Evolutionary conservation across 1,140 invertebrate genomes (phyloP).

Genomic region (Trissolcus basalis): DNA sequence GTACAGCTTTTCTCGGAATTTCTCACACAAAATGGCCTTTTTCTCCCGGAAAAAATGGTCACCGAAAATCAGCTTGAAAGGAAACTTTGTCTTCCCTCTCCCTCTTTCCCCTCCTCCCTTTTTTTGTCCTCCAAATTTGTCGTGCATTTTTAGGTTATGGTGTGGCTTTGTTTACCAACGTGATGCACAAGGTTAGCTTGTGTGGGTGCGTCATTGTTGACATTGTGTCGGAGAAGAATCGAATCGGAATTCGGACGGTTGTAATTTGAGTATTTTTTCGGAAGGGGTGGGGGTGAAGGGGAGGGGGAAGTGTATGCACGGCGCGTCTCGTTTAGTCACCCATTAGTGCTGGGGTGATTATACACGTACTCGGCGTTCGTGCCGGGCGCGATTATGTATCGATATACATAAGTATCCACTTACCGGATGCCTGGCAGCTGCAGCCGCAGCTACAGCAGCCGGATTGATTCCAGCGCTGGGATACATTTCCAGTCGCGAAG

Average conservation of each 20-base stretch:
- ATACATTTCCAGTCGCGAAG: constrained; percentile 74
- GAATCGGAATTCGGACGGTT: too few relatives aligned
- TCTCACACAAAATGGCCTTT: constrained; percentile 3
- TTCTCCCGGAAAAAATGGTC: too few relatives aligned
- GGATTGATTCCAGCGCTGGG: constrained; percentile 80
- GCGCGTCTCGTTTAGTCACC: constrained; percentile 36
- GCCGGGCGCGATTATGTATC: constrained; percentile 51
- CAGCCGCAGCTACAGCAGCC: constrained; percentile 78
- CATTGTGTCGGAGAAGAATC: too few relatives aligned
- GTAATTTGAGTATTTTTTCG: too few relatives aligned
- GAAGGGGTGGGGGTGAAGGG: constrained; percentile 1
- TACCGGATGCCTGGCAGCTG: constrained; percentile 79
- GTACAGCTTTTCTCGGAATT: constrained; percentile 5
- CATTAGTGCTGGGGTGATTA: constrained; percentile 47
- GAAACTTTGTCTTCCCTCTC: too few relatives aligned
- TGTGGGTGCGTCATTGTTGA: too few relatives aligned
- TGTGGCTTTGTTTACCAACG: too few relatives aligned
- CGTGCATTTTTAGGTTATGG: too few relatives aligned
- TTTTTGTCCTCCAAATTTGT: too few relatives aligned
- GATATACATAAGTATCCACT: constrained; percentile 66
- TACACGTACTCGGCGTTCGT: constrained; percentile 34
- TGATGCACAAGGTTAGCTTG: too few relatives aligned
- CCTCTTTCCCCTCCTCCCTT: too few relatives aligned
- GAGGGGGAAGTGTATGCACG: constrained; percentile 4
- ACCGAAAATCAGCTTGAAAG: too few relatives aligned